Evolutionary conservation across 2,797 vertebrate genomes (phyloP).

Genomic region (Anomalospiza imberbis): DNA sequence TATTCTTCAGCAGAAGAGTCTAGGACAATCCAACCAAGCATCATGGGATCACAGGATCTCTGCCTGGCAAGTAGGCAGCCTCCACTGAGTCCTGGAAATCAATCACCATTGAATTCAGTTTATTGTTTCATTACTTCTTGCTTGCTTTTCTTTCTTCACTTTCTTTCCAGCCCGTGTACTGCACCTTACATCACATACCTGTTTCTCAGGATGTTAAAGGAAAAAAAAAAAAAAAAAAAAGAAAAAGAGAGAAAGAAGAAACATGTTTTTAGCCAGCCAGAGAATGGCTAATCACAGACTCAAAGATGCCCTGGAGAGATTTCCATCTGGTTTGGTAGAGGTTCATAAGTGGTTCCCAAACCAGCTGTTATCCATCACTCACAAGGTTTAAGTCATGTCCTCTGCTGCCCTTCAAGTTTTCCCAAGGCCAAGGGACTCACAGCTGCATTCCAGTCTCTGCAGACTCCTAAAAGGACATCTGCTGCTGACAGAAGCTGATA

Average conservation of each 20-base stretch:
- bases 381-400: not conserved
- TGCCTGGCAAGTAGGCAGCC: not conserved
- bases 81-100: not conserved
- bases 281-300: not conserved
- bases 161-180: not conserved
- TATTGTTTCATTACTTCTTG: not conserved
- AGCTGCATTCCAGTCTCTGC: not conserved
- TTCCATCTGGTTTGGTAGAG: not conserved
- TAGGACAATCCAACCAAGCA: not conserved
- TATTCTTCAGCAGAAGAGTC: not conserved
- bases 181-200: not conserved
- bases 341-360: not conserved
- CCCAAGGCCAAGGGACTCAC: not conserved
- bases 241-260: not conserved
- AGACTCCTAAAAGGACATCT: conserved; percentile 37
- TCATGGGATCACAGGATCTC: rapidly evolving
- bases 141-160: not conserved
- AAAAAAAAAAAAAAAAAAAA: too few relatives aligned
- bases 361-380: not conserved
- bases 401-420: conserved; percentile 11
- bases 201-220: not conserved
- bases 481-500: not conserved
- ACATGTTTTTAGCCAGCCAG: not conserved
- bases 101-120: not conserved
- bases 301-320: not conserved